Base-by-base conservation (phyloP, 2,888 invertebrate genomes). In the Panzeria rudis region DNA sequence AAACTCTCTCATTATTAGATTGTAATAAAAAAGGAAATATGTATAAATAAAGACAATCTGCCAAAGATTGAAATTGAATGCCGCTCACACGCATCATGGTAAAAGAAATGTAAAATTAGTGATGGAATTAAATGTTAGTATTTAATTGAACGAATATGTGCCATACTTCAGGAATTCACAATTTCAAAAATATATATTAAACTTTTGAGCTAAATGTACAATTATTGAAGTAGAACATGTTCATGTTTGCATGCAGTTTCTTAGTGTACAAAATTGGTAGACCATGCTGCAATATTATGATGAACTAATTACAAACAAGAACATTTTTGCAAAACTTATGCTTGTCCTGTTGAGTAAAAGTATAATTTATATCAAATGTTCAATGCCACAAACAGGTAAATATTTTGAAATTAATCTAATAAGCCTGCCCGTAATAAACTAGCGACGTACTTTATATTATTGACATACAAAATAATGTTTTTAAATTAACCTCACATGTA, bases 401-500 rank as follows among this genome's bases (percentile, higher is more conserved):
- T 15, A 41, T 6, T 56, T 29, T 8, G n/a, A 56, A 56, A 29
- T 29, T 56, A 17, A 61, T 9, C 5, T 25, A 47, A 47, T 66
- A 47, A 47, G 29, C 47, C 35, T 35, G 9, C 7, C 20, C 11
- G 9, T 8, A 29, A n/a, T 20, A 50, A 29, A 56, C 56, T 32
- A 9, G 32, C n/a, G 17, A 38, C 52, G 38, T n/a, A 69, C 13
- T 15, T 9, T 1, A 38, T 7, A 25, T 17, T 41, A 23, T 41
- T 50, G 32, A 23, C 54, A 9, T 32, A 20, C 8, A 50, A 35
- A 32, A n/a, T n/a, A 69, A 38, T 7, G 38, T 38, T 69, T 54
- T 15, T 38, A 78, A 6, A 59, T 59, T 69, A 3, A 50, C 23
- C 38, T 66, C 20, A 56, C 44, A 64, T 69, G 38, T 41, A 41